phyloP scores from a whole-genome alignment of 2,888 invertebrate species.

The Mongoloraphidia duomilia region DNA sequence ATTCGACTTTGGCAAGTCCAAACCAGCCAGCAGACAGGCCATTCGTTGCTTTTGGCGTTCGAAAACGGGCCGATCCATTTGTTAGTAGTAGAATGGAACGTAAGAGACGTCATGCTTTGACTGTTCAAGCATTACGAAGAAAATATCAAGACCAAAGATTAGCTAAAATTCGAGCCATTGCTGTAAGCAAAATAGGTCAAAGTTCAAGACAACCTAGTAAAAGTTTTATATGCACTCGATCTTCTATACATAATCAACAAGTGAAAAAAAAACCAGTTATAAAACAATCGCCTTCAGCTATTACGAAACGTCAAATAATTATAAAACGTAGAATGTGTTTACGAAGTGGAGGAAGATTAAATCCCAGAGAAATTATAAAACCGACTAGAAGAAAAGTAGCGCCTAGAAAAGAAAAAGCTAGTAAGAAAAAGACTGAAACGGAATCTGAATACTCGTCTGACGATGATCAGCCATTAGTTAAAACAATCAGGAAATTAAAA shows the following conservation, averaged over 20 bases:
- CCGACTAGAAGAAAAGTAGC: constrained; percentile 19
- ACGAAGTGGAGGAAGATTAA: constrained; percentile 29
- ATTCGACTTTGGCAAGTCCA: constrained; percentile 13
- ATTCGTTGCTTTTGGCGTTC: constrained; percentile 39
- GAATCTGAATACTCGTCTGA: constrained; percentile 35
- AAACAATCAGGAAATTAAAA: constrained; percentile 8
- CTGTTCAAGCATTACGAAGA: constrained; percentile 40
- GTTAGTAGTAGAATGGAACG: constrained; percentile 29
- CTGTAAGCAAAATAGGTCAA: constrained; percentile 30
- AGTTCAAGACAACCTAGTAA: constrained; percentile 24
- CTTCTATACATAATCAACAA: constrained; percentile 20
- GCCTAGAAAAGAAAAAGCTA: constrained; percentile 6
- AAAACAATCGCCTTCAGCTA: constrained; percentile 12
- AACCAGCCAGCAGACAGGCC: constrained; percentile 22
- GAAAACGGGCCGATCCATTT: constrained; percentile 38
- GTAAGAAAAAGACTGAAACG: constrained; percentile 12
- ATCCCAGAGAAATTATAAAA: constrained; percentile 25
- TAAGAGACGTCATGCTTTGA: constrained; percentile 29
- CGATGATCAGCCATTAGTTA: constrained; percentile 34
- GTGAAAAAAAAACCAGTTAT: constrained; percentile 27
- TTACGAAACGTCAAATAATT: background rate
- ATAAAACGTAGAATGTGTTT: constrained; percentile 29
- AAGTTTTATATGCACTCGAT: constrained; percentile 34
- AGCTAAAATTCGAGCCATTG: constrained; percentile 35
- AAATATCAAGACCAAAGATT: constrained; percentile 46